Percentiles rank a stretch among this genome's conserved stretches.
Evolutionary conservation across 1,140 invertebrate genomes (phyloP).

Genomic region (Colletes latitarsis): DNA sequence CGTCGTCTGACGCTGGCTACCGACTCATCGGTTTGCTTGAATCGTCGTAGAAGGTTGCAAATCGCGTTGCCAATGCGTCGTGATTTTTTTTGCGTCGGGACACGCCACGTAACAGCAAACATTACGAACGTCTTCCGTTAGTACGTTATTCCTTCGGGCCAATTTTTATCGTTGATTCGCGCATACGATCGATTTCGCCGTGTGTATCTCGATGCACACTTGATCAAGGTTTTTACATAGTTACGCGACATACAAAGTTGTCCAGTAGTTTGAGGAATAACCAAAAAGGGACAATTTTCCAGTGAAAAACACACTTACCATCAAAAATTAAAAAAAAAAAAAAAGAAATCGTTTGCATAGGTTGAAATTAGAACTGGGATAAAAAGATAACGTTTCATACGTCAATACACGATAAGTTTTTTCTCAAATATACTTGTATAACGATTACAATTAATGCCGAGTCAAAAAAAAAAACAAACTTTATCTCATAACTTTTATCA

Average conservation of each 20-base stretch:
- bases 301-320: too few species aligned
- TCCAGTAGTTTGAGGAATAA: not conserved
- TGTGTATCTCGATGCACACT: not conserved
- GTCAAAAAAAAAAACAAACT: too few species aligned
- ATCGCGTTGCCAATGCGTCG: not conserved
- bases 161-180: conserved; percentile 16
- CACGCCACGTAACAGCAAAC: conserved; percentile 65
- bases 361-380: too few species aligned
- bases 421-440: too few species aligned
- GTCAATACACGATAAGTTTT: too few species aligned
- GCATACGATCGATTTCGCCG: not conserved
- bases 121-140: conserved; percentile 73
- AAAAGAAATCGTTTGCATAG: too few species aligned
- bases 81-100: not conserved
- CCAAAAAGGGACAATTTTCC: too few species aligned
- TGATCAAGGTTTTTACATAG: conserved; percentile 15
- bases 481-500: too few species aligned
- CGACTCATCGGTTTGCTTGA: not conserved
- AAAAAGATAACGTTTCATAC: too few species aligned
- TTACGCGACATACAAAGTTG: not conserved
- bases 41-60: conserved; percentile 16
- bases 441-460: too few species aligned
- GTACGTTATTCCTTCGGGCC: not conserved
- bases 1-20: conserved; percentile 1
- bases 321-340: too few species aligned